Percentiles rank a stretch among this genome's conserved stretches.
Evolutionary conservation across 2,797 vertebrate species (phyloP).

Genomic region (Cryptoprocta ferox): DNA sequence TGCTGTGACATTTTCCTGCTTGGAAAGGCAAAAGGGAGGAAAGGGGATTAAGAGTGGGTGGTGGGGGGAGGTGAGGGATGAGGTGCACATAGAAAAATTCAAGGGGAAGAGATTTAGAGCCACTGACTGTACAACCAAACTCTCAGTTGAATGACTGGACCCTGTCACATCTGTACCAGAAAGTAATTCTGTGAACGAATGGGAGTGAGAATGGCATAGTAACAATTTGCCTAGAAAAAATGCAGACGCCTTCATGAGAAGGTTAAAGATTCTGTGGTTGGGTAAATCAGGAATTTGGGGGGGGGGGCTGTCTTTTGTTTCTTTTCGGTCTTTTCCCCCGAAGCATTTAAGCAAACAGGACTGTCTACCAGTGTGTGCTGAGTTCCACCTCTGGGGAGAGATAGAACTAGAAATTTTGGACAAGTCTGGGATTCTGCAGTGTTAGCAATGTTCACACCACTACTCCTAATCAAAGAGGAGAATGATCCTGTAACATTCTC

Average conservation of each 20-base stretch:
- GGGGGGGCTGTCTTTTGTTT: background rate
- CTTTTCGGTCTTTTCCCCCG: background rate
- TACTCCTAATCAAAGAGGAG: background rate
- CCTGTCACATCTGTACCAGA: background rate
- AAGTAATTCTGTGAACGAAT: conserved; percentile 11
- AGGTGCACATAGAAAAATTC: background rate
- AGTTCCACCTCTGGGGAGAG: background rate
- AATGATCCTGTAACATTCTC: background rate
- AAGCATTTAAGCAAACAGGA: conserved; percentile 7
- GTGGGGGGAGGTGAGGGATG: too few relatives aligned
- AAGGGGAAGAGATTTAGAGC: background rate
- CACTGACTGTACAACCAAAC: background rate
- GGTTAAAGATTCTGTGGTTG: background rate
- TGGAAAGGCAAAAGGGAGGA: background rate
- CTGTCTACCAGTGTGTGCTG: background rate
- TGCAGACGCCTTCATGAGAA: background rate
- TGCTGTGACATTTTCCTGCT: background rate
- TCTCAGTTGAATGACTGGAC: background rate
- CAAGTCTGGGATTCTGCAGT: background rate
- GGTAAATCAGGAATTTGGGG: background rate
- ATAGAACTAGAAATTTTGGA: background rate
- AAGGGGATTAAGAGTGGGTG: background rate
- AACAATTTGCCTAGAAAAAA: background rate
- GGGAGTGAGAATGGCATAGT: background rate
- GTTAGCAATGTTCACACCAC: background rate